These are phyloP conservation scores for Mylabris phalerata DNA, from an alignment of 1,140 invertebrate species.

Conservation along the genomic window DNA sequence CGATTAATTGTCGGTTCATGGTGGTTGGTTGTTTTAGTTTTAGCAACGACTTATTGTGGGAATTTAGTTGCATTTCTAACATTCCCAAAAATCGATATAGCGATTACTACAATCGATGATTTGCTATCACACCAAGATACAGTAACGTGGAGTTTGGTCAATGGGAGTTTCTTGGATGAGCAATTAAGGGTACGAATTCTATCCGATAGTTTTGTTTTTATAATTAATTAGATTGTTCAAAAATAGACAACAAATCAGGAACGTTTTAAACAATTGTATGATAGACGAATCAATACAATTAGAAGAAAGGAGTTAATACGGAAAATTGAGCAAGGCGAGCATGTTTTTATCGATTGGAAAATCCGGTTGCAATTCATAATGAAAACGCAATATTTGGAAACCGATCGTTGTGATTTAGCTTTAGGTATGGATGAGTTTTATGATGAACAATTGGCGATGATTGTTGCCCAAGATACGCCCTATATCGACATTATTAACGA, in stretches of 20 bases:
- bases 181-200: constrained; percentile 48
- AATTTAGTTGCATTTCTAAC: constrained; percentile 90
- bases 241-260: too few relatives aligned
- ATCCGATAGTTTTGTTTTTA: not conserved
- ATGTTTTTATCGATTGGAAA: constrained; percentile 77
- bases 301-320: constrained; percentile 47
- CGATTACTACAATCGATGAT: constrained; percentile 67
- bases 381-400: constrained; percentile 54
- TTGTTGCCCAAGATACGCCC: constrained; percentile 64
- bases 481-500: constrained; percentile 60
- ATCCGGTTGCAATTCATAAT: constrained; percentile 63
- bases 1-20: constrained; percentile 81
- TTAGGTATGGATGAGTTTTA: constrained; percentile 68
- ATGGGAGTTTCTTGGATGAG: constrained; percentile 65
- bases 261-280: constrained; percentile 48
- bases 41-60: constrained; percentile 88
- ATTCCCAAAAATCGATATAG: constrained; percentile 76
- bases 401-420: constrained; percentile 62
- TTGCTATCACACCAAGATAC: constrained; percentile 54
- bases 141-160: constrained; percentile 68
- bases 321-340: constrained; percentile 54
- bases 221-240: too few relatives aligned
- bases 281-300: constrained; percentile 48
- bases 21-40: constrained; percentile 87
- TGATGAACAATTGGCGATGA: constrained; percentile 70